Evolutionary conservation across 2,888 invertebrate species (phyloP).

Genomic region (Cerceris ruficornis): DNA sequence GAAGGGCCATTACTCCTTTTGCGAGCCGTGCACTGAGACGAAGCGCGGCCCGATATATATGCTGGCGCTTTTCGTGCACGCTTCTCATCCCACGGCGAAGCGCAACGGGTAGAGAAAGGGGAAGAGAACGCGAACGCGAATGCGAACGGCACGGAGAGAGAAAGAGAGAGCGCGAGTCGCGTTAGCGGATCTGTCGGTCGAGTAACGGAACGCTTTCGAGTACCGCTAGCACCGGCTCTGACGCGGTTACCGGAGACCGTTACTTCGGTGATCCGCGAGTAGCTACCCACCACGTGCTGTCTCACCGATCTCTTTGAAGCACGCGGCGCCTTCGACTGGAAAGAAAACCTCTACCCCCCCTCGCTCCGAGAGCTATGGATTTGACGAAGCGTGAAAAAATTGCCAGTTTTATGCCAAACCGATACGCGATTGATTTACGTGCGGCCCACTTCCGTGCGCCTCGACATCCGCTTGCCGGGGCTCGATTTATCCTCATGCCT

Average conservation of each 20-base stretch:
- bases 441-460: background rate
- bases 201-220: conserved; percentile 79
- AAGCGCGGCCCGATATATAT: conserved; percentile 40
- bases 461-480: background rate
- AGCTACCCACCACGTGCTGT: conserved; percentile 75
- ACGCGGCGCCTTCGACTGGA: conserved; percentile 39
- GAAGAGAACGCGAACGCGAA: conserved; percentile 17
- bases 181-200: conserved; percentile 82
- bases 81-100: conserved; percentile 52
- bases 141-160: conserved; percentile 39
- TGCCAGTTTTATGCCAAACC: conserved; percentile 5
- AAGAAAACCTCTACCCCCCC: conserved; percentile 29
- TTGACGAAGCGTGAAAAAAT: conserved; percentile 52
- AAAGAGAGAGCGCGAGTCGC: conserved; percentile 68
- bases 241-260: conserved; percentile 80
- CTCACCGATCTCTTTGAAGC: conserved; percentile 69
- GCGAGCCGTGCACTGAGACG: conserved; percentile 50
- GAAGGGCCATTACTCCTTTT: conserved; percentile 57
- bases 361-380: conserved; percentile 26
- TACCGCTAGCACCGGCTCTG: conserved; percentile 81
- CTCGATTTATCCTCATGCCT: conserved; percentile 39
- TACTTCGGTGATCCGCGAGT: conserved; percentile 70
- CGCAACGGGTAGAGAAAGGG: conserved; percentile 23
- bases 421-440: conserved; percentile 14
- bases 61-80: conserved; percentile 55